Conservation (phyloP, 2,797 vertebrate genomes). For the Pseudochirops cupreus region DNA sequence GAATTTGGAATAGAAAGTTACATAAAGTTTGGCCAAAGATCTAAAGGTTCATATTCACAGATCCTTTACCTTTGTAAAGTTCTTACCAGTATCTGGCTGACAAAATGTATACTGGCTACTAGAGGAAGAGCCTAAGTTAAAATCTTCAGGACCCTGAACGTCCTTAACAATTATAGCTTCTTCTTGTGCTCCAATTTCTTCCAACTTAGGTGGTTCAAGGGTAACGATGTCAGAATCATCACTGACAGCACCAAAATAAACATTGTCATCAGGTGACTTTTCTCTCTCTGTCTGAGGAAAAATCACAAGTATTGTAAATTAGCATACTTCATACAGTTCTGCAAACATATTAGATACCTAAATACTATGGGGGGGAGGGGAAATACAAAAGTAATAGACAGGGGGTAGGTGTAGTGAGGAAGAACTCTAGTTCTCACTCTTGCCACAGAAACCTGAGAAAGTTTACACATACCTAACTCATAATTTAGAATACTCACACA, state of each 20-base stretch:
- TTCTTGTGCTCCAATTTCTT: constrained; percentile 86
- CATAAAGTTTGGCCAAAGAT: neutral
- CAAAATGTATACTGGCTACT: constrained; percentile 97
- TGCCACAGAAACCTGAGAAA: neutral
- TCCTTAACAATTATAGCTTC: constrained; percentile 81
- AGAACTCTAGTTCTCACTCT: neutral
- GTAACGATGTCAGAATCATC: constrained; percentile 98
- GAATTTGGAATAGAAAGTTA: constrained; percentile 23
- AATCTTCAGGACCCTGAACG: constrained; percentile 82
- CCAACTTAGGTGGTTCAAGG: constrained; percentile 90
- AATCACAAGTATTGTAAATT: constrained; percentile 34
- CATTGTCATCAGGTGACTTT: constrained; percentile 83
- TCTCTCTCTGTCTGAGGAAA: constrained; percentile 81
- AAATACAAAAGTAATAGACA: neutral
- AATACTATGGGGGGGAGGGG: neutral
- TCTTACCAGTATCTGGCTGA: constrained; percentile 90
- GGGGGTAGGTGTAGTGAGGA: neutral
- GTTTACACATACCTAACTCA: neutral
- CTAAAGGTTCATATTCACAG: neutral
- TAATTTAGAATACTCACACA: neutral
- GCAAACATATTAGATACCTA: neutral
- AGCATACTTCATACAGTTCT: neutral
- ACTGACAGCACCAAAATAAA: constrained; percentile 89
- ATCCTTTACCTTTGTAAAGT: neutral
- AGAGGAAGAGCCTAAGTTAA: constrained; percentile 94